Percentiles rank a stretch among this genome's conserved stretches.
Evolutionary conservation across 64 coral and sea anemone species (phyloP).

Genomic region (Exaiptasia diaphana): DNA sequence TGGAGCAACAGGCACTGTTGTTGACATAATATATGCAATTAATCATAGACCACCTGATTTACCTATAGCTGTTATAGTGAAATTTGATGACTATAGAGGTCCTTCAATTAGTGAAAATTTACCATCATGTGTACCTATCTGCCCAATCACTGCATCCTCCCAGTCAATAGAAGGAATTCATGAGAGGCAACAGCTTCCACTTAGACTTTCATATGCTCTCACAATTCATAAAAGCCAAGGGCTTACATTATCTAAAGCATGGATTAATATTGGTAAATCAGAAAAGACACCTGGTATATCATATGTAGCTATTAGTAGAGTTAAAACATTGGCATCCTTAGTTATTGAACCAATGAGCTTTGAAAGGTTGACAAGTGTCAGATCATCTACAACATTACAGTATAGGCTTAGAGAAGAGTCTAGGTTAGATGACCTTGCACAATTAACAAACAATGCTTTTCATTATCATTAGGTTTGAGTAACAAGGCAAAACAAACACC

Average conservation of each 20-base stretch:
- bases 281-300: conserved; percentile 24
- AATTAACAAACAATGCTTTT: conserved; percentile 37
- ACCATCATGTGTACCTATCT: too few relatives aligned
- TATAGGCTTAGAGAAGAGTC: conserved; percentile 39
- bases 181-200: conserved; percentile 12
- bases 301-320: conserved; percentile 42
- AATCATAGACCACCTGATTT: conserved; percentile 13
- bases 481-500: neutral
- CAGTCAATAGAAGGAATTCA: neutral
- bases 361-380: conserved; percentile 35
- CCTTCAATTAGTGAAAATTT: conserved; percentile 8
- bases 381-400: conserved; percentile 28
- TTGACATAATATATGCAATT: conserved; percentile 7
- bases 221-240: conserved; percentile 51
- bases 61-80: conserved; percentile 31
- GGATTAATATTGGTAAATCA: conserved; percentile 59
- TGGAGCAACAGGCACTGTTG: conserved; percentile 10
- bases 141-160: neutral
- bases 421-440: conserved; percentile 52
- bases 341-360: conserved; percentile 48
- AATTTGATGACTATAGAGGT: conserved; percentile 23
- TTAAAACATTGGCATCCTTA: conserved; percentile 40
- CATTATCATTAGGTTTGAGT: neutral
- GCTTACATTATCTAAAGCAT: conserved; percentile 48
- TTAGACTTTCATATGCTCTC: conserved; percentile 21